Evolutionary conservation across 1,140 invertebrate species (phyloP), one percentile per base, ranked within the genome.

Genomic region (Bombus polaris): DNA sequence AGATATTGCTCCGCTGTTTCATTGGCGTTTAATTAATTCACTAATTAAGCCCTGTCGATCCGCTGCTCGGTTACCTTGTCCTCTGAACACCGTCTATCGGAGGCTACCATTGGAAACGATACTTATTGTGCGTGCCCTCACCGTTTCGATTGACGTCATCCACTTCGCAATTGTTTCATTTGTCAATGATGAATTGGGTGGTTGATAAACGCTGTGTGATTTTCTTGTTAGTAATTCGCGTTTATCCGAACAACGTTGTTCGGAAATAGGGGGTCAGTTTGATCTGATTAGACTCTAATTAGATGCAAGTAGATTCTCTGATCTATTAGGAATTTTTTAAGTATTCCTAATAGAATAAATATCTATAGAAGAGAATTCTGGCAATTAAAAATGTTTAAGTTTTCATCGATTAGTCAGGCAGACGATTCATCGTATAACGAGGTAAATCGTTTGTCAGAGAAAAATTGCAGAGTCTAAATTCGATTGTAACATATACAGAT

Each of bases 11-110:
- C 28, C 53, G 42, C 71, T 71, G 76, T 79, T 84, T 84, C 83
- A 84, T 79, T 84, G 57, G 70, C 78, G 71, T 85, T 81, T 81
- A 85, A 85, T 85, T 85, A 85, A 85, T 85, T 85, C 83, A 53
- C 83, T 81, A 85, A 81, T 85, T 85, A 85, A 80, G 77, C 77
- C 37, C 77, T 59, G 82, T 79, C 82, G 82, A 84, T 78, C 75
- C 75, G 75, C 37, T 37, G 75, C 35, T 70, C 74, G 82, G 37
- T 79, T 32, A 35, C 53, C 76, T 42, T 28, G 53, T 77, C 44
- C 73, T 42, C 73, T 70, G 76, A 71, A 65, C 18, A 25, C 32
- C 32, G 32, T 10, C 53, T 15, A 13, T 3, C 75, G 47, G 39
- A 18, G 37, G 44, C 22, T 25, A 47, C 37, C 42, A 42, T 25